Evolutionary conservation across 2,888 invertebrate species (phyloP), one percentile per base, ranked within the genome.

Genomic region (Coronaproctus castanopsis): DNA sequence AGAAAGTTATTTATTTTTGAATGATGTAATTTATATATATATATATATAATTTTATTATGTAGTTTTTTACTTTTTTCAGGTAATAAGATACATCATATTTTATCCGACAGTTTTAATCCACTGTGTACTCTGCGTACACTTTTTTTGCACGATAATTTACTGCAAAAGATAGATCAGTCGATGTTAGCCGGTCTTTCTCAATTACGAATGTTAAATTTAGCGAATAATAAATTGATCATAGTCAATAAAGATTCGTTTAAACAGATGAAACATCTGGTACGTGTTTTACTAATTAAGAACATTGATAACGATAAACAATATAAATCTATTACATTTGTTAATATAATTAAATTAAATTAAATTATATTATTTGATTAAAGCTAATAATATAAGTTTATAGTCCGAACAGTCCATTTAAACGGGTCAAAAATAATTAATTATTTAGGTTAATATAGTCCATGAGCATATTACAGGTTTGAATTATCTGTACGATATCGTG

Each of bases 91-190:
- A 57, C 81, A 83, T 67, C 79, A 78, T 67, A 76, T 89, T 57
- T 76, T 80, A 0, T 75, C 79, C 18, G 80, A 80, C 18, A 76
- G 79, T 1, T 75, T 88, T 65, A 78, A 78, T 66, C 78, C 79
- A 21, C 71, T 87, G 10, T 78, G 81, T 1, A 81, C 81, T 68
- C 71, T 89, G 63, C 75, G 80, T 55, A 77, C 81, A 61, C 71
- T 89, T 21, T 81, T 81, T 67, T 73, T 89, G 63, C 82, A 81
- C 24, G 80, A 82, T 62, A 90, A 90, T 69, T 78, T 81, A 0
- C 71, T 90, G 54, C 78, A 80, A 62, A 74, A 78, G 60, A 70
- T 90, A 53, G 86, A 87, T 64, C 65, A 66, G 78, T 80, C 61
- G 77, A 77, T 3, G 78, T 82, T 90, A 62, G 76, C 78, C 54